phyloP scores from a whole-genome alignment of 1,140 invertebrate species.

The Galendromus occidentalis region DNA sequence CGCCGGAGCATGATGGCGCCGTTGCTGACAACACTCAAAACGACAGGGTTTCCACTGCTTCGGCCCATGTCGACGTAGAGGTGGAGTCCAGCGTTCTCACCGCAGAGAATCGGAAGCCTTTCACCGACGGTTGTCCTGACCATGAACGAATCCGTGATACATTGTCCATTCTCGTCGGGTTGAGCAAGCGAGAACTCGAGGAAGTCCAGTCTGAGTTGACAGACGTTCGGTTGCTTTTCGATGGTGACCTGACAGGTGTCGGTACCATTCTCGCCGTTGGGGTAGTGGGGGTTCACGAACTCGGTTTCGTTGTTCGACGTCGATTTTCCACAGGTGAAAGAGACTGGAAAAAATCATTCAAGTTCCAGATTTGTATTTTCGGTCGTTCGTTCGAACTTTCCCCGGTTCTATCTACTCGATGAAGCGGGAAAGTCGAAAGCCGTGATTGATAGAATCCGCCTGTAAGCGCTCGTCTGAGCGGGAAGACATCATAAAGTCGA shows the following conservation, averaged over 20 bases:
- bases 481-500: too few species aligned
- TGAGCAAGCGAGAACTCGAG: constrained; percentile 46
- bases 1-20: constrained; percentile 20
- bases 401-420: too few species aligned
- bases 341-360: constrained; percentile 21
- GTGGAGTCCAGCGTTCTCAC: constrained; percentile 60
- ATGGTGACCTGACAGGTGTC: constrained; percentile 49
- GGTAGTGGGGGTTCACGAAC: constrained; percentile 58
- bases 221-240: constrained; percentile 40
- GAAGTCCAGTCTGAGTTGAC: constrained; percentile 58
- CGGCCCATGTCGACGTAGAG: constrained; percentile 56
- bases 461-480: too few species aligned
- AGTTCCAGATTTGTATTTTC: too few species aligned
- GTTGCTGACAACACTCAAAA: constrained; percentile 24
- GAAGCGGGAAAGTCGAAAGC: too few species aligned
- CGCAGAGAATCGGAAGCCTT: constrained; percentile 46
- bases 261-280: constrained; percentile 41
- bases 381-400: too few species aligned
- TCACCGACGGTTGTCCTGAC: constrained; percentile 40
- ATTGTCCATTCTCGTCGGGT: constrained; percentile 47
- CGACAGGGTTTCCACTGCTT: constrained; percentile 39
- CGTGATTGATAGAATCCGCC: too few species aligned
- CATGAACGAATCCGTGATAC: constrained; percentile 45
- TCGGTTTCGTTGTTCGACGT: constrained; percentile 62
- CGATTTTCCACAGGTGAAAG: constrained; percentile 48